Conservation (phyloP, 2,888 invertebrate genomes). For the Meandrusa payeni region DNA sequence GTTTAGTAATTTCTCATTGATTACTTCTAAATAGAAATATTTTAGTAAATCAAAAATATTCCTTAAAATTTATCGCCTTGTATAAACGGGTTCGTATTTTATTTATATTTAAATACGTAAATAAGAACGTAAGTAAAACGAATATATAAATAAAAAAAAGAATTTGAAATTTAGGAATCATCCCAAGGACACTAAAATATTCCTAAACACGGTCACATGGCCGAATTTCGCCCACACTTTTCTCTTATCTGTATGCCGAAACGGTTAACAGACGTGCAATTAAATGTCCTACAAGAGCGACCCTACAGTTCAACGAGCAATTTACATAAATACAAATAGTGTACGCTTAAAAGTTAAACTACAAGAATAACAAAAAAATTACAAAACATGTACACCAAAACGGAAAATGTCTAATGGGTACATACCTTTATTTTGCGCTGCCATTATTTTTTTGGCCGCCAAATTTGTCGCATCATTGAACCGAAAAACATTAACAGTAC, state of each 20-base stretch:
- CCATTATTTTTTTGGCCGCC: constrained; percentile 54
- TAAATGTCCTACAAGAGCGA: constrained; percentile 41
- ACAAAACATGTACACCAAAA: constrained; percentile 20
- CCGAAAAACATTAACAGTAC: constrained; percentile 53
- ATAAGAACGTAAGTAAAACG: no score
- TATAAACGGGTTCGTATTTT: no score
- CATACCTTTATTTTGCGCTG: constrained; percentile 72
- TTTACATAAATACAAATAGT: constrained; percentile 37
- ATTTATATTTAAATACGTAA: no score
- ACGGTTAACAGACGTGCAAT: constrained; percentile 40
- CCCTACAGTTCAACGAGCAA: constrained; percentile 34
- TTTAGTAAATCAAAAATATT: no score
- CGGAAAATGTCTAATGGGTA: constrained; percentile 28
- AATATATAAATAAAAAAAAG: no score
- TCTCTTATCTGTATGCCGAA: constrained; percentile 59
- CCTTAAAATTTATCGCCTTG: no score
- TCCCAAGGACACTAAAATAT: constrained; percentile 47
- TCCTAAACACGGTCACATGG: constrained; percentile 62
- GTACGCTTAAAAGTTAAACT: constrained; percentile 20
- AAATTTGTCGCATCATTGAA: constrained; percentile 58
- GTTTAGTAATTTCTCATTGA: no score
- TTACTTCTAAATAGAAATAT: no score
- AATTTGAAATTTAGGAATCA: no score
- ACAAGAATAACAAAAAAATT: constrained; percentile 19
- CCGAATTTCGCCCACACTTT: constrained; percentile 59